A percentile compares a stretch with the other conserved stretches of the same genome.
Conservation (phyloP, 2,113 vertebrate species). For the Megaceryle maxima region DNA sequence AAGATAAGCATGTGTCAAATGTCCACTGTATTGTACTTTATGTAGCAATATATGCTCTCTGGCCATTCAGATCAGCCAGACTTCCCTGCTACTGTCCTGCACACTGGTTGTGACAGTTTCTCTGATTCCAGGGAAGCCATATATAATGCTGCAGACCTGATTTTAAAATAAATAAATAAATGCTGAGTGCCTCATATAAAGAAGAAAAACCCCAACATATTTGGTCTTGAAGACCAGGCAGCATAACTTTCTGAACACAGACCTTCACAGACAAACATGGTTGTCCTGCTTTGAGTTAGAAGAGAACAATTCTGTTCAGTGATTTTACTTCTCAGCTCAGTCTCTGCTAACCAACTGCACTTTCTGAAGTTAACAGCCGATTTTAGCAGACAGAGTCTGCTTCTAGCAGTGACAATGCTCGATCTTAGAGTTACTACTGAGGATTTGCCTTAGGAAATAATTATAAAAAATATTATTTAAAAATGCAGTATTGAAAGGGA, state of each 20-base stretch:
- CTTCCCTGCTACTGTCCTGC: background rate
- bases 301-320: no score
- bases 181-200: background rate
- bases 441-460: background rate
- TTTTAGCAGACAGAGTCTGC: no score
- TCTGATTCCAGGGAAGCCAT: background rate
- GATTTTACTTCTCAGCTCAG: no score
- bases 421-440: no score
- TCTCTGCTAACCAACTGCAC: no score
- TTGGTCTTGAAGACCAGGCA: background rate
- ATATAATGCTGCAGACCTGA: background rate
- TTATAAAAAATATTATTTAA: background rate
- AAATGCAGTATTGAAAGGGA: background rate
- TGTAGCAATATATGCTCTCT: background rate
- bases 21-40: background rate
- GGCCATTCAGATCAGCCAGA: background rate
- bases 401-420: no score
- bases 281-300: no score
- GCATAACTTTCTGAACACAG: background rate
- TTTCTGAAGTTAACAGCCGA: no score
- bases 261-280: background rate
- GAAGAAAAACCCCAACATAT: background rate
- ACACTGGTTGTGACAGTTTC: background rate
- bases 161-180: background rate
- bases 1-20: background rate